phyloP scores from a whole-genome alignment of 2,797 vertebrate species.

The Adrianichthys oophorus region DNA sequence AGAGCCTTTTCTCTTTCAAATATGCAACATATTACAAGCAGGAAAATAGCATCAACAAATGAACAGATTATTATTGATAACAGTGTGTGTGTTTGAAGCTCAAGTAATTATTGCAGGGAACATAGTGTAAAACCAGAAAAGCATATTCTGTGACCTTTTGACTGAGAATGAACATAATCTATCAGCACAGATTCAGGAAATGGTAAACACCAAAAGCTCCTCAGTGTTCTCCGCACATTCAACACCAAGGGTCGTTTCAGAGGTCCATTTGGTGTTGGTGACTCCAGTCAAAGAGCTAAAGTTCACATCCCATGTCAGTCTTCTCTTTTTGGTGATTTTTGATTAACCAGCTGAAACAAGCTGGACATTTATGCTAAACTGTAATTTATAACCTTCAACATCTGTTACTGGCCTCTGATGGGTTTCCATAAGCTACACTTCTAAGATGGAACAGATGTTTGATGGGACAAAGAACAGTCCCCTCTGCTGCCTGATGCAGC shows the following conservation, averaged over 20 bases:
- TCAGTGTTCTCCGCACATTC: accelerated
- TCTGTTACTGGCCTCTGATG: too few species aligned
- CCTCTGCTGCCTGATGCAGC: too few species aligned
- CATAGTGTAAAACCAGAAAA: conserved; percentile 58
- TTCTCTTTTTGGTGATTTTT: too few species aligned
- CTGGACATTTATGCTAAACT: too few species aligned
- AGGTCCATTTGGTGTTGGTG: too few species aligned
- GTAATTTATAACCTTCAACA: too few species aligned
- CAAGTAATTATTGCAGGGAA: conserved; percentile 60
- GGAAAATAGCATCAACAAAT: conserved; percentile 63
- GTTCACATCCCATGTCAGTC: too few species aligned
- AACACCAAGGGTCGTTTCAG: background rate
- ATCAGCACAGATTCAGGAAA: conserved; percentile 31
- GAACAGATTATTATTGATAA: conserved; percentile 45
- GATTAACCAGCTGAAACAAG: too few species aligned
- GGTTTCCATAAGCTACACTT: too few species aligned
- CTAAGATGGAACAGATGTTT: too few species aligned
- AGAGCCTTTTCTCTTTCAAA: conserved; percentile 75
- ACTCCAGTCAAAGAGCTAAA: too few species aligned
- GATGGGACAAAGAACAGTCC: too few species aligned
- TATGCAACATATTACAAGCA: conserved; percentile 79
- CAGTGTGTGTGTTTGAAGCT: conserved; percentile 53
- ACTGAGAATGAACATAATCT: conserved; percentile 18
- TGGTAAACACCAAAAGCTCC: background rate
- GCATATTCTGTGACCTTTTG: conserved; percentile 40